Percentiles rank a stretch among this genome's conserved stretches.
phyloP scores from a whole-genome alignment of 2,888 invertebrate genomes.

The Pherbina coryleti region DNA sequence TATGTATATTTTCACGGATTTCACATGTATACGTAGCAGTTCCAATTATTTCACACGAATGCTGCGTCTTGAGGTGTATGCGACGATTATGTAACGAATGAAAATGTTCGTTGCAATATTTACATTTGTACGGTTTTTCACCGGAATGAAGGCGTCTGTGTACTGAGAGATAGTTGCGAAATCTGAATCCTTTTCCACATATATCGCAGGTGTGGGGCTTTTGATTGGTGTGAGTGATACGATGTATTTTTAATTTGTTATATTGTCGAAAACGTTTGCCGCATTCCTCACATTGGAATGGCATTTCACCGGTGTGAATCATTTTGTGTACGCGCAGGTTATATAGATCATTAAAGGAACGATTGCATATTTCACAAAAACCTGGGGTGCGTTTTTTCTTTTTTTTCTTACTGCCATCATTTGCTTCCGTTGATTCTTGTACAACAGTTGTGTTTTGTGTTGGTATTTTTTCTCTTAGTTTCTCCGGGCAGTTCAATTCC shows the following conservation, averaged over 20 bases:
- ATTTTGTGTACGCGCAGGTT: slow-evolving; percentile 62
- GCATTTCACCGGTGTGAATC: slow-evolving; percentile 62
- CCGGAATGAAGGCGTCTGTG: slow-evolving; percentile 62
- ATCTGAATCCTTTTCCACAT: slow-evolving; percentile 60
- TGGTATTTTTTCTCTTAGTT: not conserved
- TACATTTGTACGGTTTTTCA: slow-evolving; percentile 61
- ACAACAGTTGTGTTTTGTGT: not conserved
- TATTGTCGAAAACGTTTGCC: slow-evolving; percentile 62
- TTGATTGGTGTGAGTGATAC: slow-evolving; percentile 58
- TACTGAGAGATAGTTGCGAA: slow-evolving; percentile 61
- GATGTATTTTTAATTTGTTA: slow-evolving; percentile 61
- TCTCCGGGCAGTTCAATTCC: not conserved
- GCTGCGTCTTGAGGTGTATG: slow-evolving; percentile 48
- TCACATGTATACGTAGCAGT: slow-evolving; percentile 51
- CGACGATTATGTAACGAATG: slow-evolving; percentile 52
- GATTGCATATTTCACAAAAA: slow-evolving; percentile 54
- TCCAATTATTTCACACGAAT: slow-evolving; percentile 42
- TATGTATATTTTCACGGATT: slow-evolving; percentile 56
- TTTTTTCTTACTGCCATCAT: slow-evolving; percentile 1
- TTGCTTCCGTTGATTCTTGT: not conserved
- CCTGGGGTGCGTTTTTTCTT: slow-evolving; percentile 51
- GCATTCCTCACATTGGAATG: slow-evolving; percentile 57
- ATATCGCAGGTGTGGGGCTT: slow-evolving; percentile 60
- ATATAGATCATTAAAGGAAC: slow-evolving; percentile 57
- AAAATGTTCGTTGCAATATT: slow-evolving; percentile 52